These are phyloP conservation scores for Thereva nobilitata DNA, from an alignment of 2,888 invertebrate species.

Conservation along the genomic window DNA sequence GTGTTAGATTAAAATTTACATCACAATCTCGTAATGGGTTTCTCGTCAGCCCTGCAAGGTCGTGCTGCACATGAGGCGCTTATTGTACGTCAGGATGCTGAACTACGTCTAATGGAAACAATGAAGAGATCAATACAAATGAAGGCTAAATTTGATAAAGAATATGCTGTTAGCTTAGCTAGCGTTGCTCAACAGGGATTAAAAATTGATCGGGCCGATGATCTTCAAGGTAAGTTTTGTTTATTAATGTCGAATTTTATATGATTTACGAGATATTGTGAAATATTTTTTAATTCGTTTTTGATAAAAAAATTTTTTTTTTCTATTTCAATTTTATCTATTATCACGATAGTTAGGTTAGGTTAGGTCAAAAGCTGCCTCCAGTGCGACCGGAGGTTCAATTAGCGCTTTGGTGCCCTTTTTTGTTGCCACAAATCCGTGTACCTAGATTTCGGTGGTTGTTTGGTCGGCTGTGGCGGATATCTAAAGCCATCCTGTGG, in stretches of 20 bases:
- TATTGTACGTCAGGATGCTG: conserved; percentile 87
- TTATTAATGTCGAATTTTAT: not conserved
- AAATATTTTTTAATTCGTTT: too few species aligned
- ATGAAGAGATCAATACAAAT: conserved; percentile 85
- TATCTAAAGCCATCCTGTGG: too few species aligned
- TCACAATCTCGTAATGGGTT: conserved; percentile 67
- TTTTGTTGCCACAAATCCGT: too few species aligned
- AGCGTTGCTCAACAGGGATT: conserved; percentile 81
- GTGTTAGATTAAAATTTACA: not conserved
- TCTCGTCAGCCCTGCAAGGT: conserved; percentile 84
- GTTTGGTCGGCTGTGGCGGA: too few species aligned
- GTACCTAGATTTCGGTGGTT: too few species aligned
- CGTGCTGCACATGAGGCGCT: conserved; percentile 90
- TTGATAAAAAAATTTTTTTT: too few species aligned
- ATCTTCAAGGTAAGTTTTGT: conserved; percentile 55
- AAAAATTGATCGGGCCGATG: conserved; percentile 71
- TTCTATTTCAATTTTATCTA: too few species aligned
- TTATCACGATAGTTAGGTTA: too few species aligned
- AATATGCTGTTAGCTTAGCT: conserved; percentile 83
- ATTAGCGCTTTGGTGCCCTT: too few species aligned
- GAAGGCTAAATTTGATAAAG: conserved; percentile 89
- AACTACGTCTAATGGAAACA: conserved; percentile 86
- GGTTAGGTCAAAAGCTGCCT: too few species aligned
- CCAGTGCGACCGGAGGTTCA: too few species aligned
- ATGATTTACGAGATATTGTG: too few species aligned